phyloP scores from a whole-genome alignment of 2,113 vertebrate species.

The Canis aureus region DNA sequence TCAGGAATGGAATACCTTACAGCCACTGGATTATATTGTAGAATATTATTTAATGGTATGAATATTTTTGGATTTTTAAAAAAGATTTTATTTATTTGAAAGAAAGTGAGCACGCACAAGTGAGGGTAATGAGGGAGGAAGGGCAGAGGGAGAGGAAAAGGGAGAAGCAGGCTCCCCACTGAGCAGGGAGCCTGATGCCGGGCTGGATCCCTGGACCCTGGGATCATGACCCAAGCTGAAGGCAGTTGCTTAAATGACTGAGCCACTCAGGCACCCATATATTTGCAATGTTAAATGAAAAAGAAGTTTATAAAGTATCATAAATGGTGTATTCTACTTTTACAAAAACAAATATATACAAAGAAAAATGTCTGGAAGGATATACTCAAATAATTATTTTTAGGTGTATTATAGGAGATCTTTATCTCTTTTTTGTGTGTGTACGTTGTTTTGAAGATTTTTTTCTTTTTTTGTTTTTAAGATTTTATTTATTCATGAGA shows the following conservation, averaged over 20 bases:
- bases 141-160: background rate
- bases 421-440: slow-evolving; percentile 16
- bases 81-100: background rate
- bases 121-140: too few relatives aligned
- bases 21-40: background rate
- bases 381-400: background rate
- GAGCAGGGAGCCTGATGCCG: background rate
- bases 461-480: background rate
- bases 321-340: background rate
- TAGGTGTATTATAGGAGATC: background rate
- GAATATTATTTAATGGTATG: background rate
- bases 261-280: background rate
- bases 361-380: background rate
- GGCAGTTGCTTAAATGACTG: background rate
- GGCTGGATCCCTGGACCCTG: background rate
- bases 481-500: too few relatives aligned
- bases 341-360: background rate
- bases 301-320: background rate
- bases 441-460: background rate
- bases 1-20: background rate
- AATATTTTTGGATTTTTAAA: background rate
- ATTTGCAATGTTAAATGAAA: background rate
- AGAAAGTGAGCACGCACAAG: background rate
- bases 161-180: background rate
- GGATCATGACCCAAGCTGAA: background rate